phyloP scores from a whole-genome alignment of 1,140 invertebrate species.

The Papilio helenus region DNA sequence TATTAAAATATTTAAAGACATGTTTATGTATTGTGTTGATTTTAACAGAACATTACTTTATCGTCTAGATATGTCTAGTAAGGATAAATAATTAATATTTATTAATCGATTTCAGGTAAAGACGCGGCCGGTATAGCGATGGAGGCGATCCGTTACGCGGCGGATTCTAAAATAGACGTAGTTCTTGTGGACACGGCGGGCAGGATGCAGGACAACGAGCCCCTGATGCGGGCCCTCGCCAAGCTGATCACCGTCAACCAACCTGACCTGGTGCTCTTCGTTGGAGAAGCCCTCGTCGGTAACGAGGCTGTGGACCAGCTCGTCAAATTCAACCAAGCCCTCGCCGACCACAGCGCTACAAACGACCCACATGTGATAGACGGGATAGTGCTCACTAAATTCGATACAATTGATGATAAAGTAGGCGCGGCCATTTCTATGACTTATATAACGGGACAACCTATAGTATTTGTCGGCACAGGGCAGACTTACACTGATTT shows the following conservation, averaged over 20 bases:
- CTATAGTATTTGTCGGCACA: slow-evolving; percentile 99
- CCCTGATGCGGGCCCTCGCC: slow-evolving; percentile 97
- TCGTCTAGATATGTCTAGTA: too few relatives aligned
- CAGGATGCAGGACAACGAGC: slow-evolving; percentile 99
- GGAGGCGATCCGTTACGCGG: slow-evolving; percentile 96
- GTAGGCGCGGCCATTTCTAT: slow-evolving; percentile 99
- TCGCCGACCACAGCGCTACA: slow-evolving; percentile 93
- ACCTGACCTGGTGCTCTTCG: slow-evolving; percentile 98
- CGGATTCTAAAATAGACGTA: slow-evolving; percentile 92
- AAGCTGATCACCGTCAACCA: slow-evolving; percentile 95
- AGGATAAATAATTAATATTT: neutral
- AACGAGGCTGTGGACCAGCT: slow-evolving; percentile 99
- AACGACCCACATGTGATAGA: slow-evolving; percentile 96
- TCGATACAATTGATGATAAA: slow-evolving; percentile 99
- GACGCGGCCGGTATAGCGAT: slow-evolving; percentile 99
- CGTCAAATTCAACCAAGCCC: slow-evolving; percentile 98
- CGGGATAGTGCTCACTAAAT: slow-evolving; percentile 99
- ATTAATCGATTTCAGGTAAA: slow-evolving; percentile 86
- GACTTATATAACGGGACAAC: slow-evolving; percentile 99
- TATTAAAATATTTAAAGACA: too few relatives aligned
- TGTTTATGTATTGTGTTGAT: too few relatives aligned
- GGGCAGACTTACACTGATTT: slow-evolving; percentile 99
- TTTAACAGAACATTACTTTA: too few relatives aligned
- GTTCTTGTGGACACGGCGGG: slow-evolving; percentile 99
- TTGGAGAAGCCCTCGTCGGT: slow-evolving; percentile 99